Base-by-base conservation (phyloP, 2,113 vertebrate genomes). In the Pollachius pollachius region DNA sequence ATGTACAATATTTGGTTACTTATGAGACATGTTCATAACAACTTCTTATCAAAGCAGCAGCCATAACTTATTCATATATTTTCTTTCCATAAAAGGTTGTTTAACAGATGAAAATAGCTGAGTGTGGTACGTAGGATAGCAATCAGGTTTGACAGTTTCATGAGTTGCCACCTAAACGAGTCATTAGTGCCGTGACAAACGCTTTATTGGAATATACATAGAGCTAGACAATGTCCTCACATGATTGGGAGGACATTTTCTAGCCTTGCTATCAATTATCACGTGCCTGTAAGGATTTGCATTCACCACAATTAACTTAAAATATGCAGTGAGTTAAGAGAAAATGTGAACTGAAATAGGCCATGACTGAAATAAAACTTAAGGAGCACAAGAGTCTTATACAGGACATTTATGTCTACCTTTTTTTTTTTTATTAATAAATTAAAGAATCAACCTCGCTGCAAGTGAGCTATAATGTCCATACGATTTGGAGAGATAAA, bases 181-280 rank as follows among this genome's bases (percentile, higher is more conserved):
- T 74, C 78, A 84, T 89, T 88, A 84, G 79, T 70, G 21, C 64
- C 73, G 74, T 15, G 23, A 63, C 56, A 70, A 76, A 77, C 71
- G 68, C 74, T 78, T 37, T 58, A 16, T 3, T 18, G 37, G 63
- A 75, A 74, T 58, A 69, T 71, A 65, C 18, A 65, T 74, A 21
- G 74, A 41, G 70, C 54, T 65, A 69, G 61, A 21, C 54, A 8
- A 21, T 34, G 30, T 34, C 30, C 30, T 34, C 30, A 34, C 30
- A 34, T 34, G n/a, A 59, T 75, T 56, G 15, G 17, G 52, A 66
- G 62, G 23, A 75, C 62, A 56, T 34, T 34, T 11, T 76, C 67
- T 67, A 0, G 3, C 65, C 70, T 82, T 79, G 61, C 27, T 68
- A 68, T 79, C 81, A 84, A 83, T 86, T 88, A 84, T 78, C 82